Evolutionary conservation across 2,113 vertebrate species (phyloP).

Genomic region (Rhabdomys dilectus): DNA sequence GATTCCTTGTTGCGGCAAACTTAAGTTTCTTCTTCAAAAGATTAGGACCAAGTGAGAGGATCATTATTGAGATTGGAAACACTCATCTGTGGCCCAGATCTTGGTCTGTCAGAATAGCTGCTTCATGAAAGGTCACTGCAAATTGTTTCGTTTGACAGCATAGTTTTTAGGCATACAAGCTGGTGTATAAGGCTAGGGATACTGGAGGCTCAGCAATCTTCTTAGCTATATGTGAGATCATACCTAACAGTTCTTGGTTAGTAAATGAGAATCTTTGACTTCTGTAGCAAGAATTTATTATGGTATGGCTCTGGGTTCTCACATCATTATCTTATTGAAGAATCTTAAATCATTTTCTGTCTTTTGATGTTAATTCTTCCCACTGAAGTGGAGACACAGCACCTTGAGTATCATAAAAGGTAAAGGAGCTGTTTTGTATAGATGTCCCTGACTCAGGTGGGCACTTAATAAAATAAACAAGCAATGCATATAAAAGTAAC

Average conservation of each 20-base stretch:
- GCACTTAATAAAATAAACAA: background rate
- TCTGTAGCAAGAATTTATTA: background rate
- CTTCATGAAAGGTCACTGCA: background rate
- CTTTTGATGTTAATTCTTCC: background rate
- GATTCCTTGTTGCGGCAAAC: background rate
- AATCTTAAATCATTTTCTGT: background rate
- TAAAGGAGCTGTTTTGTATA: background rate
- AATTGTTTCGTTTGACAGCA: background rate
- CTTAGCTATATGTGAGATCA: background rate
- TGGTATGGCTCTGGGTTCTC: background rate
- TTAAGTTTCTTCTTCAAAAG: background rate
- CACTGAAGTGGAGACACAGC: background rate
- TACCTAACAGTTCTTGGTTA: background rate
- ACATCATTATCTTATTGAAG: background rate
- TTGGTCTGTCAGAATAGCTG: background rate
- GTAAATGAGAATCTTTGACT: background rate
- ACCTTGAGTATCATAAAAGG: slow-evolving; percentile 4
- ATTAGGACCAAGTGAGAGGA: background rate
- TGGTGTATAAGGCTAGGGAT: background rate
- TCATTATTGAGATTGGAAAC: background rate
- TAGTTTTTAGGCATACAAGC: background rate
- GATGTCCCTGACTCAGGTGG: background rate
- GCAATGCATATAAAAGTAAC: background rate
- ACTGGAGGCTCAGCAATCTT: background rate
- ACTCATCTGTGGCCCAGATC: background rate